phyloP scores from a whole-genome alignment of 2,797 vertebrate species.

The Sarcoramphus papa region DNA sequence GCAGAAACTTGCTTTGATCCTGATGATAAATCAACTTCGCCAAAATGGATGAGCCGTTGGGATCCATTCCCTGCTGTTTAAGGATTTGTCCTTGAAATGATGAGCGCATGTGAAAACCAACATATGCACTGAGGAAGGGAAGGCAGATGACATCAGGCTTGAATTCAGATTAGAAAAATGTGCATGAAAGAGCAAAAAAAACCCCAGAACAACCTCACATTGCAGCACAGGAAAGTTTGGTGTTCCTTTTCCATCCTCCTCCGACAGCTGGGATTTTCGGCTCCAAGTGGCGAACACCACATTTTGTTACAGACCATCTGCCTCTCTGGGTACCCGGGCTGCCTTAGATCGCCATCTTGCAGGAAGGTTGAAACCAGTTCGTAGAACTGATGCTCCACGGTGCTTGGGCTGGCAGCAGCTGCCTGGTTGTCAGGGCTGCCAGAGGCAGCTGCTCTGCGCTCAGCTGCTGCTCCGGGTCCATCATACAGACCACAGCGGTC shows the following conservation, averaged over 20 bases:
- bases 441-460: neutral
- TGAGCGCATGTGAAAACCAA: neutral
- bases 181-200: neutral
- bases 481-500: rapidly evolving
- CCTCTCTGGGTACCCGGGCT: neutral
- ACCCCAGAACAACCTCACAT: neutral
- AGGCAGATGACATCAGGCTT: neutral
- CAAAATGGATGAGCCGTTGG: slow-evolving; percentile 3
- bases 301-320: neutral
- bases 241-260: neutral
- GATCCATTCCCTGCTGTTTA: neutral
- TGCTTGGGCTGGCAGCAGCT: neutral
- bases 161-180: slow-evolving; percentile 25
- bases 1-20: neutral
- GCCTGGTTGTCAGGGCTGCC: neutral
- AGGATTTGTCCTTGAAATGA: neutral
- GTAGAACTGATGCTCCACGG: neutral
- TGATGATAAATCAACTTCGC: neutral
- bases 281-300: neutral
- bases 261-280: neutral
- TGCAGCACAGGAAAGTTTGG: neutral
- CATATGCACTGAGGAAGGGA: neutral
- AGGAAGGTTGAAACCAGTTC: neutral
- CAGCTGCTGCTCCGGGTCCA: neutral
- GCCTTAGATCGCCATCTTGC: neutral